Evolutionary conservation across 2,888 invertebrate species (phyloP).

Genomic region (Ctena decussata): DNA sequence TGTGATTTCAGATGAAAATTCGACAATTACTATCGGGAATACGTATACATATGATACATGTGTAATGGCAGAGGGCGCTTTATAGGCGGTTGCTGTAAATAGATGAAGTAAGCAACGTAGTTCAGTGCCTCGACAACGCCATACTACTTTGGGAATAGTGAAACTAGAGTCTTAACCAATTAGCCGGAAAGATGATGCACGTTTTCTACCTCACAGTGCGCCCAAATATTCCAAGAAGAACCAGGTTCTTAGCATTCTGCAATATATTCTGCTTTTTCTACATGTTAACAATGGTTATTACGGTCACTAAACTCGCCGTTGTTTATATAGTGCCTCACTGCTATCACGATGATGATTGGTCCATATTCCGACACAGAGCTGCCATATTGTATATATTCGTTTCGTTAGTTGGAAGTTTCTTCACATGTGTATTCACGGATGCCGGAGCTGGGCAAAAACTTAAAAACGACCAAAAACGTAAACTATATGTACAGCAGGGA

Average conservation of each 20-base stretch:
- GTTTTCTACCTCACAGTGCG: slow-evolving; percentile 42
- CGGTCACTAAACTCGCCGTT: slow-evolving; percentile 36
- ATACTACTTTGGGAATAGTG: too few relatives aligned
- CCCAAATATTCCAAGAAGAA: slow-evolving; percentile 6
- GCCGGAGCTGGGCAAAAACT: slow-evolving; percentile 16
- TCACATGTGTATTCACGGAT: slow-evolving; percentile 50
- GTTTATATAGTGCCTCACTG: slow-evolving; percentile 53
- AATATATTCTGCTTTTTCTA: slow-evolving; percentile 47
- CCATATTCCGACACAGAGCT: slow-evolving; percentile 23
- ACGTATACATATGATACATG: too few relatives aligned
- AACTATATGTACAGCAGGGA: neutral
- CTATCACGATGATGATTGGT: slow-evolving; percentile 23
- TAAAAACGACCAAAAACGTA: neutral
- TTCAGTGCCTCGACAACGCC: too few relatives aligned
- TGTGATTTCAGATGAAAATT: too few relatives aligned
- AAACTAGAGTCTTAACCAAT: too few relatives aligned
- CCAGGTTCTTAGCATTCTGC: slow-evolving; percentile 37
- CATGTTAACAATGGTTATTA: slow-evolving; percentile 27
- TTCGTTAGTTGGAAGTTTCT: slow-evolving; percentile 39
- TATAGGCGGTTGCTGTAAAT: too few relatives aligned
- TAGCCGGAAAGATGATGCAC: too few relatives aligned
- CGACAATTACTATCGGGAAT: too few relatives aligned
- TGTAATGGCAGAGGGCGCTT: too few relatives aligned
- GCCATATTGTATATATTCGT: slow-evolving; percentile 46
- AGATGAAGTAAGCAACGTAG: too few relatives aligned